Evolutionary conservation across 2,113 vertebrate genomes (phyloP).

Genomic region (Amia ocellicauda): DNA sequence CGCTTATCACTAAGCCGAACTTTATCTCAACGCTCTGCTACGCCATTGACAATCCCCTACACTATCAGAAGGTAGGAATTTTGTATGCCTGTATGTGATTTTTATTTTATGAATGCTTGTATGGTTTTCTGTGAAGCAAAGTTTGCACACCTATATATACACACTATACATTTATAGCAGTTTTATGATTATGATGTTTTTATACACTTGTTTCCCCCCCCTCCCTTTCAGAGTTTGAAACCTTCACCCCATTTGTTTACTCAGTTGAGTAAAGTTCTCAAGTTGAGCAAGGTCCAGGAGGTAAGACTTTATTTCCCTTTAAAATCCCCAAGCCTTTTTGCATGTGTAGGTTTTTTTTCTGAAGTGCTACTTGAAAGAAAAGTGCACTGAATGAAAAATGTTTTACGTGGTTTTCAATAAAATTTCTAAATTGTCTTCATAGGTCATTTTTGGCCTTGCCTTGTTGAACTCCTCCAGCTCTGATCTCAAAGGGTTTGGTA

Average conservation of each 20-base stretch:
- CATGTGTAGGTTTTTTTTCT: conserved; percentile 22
- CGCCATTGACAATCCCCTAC: conserved; percentile 98
- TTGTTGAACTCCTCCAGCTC: conserved; percentile 91
- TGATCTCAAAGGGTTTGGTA: conserved; percentile 95
- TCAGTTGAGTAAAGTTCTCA: conserved; percentile 98
- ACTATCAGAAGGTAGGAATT: conserved; percentile 95
- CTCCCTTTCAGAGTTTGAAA: conserved; percentile 90
- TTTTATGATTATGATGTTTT: too few relatives aligned
- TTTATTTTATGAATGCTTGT: too few relatives aligned
- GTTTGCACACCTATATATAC: too few relatives aligned
- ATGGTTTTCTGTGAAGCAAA: too few relatives aligned
- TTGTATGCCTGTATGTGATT: too few relatives aligned
- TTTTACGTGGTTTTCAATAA: too few relatives aligned
- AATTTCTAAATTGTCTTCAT: conserved; percentile 19
- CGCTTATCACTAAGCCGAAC: conserved; percentile 97
- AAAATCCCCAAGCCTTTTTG: background rate
- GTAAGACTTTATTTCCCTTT: conserved; percentile 49
- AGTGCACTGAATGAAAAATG: too few relatives aligned
- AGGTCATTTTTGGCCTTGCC: conserved; percentile 98
- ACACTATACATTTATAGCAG: too few relatives aligned
- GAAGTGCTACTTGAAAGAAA: too few relatives aligned
- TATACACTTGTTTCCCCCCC: too few relatives aligned
- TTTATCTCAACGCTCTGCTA: conserved; percentile 98
- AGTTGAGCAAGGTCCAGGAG: conserved; percentile 99
- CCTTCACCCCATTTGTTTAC: conserved; percentile 94